phyloP scores from a whole-genome alignment of 2,113 vertebrate species.

The Hyperopisus bebe region DNA sequence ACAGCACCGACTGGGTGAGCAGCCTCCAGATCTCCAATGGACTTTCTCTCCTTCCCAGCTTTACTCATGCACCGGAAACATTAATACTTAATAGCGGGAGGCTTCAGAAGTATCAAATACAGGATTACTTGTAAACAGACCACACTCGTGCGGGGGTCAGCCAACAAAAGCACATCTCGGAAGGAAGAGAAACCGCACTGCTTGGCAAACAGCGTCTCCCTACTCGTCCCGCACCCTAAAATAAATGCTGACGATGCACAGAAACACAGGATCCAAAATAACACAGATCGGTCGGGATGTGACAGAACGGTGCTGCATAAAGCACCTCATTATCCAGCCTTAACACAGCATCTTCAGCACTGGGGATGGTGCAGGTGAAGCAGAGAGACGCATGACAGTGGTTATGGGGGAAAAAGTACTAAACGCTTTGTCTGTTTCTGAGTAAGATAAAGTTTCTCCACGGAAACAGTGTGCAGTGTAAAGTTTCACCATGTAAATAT shows the following conservation, averaged over 20 bases:
- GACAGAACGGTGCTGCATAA: not conserved
- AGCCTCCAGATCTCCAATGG: not conserved
- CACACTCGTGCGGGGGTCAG: not conserved
- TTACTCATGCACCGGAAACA: not conserved
- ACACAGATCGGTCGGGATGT: not conserved
- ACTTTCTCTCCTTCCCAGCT: not conserved
- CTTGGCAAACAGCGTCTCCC: not conserved
- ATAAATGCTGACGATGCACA: not conserved
- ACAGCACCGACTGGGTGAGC: not conserved
- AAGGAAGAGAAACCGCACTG: not conserved
- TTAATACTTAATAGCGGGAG: not conserved
- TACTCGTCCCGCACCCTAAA: not conserved
- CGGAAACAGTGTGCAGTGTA: not conserved
- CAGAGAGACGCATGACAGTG: not conserved
- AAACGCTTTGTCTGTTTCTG: not conserved
- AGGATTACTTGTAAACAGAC: not conserved
- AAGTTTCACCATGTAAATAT: not conserved
- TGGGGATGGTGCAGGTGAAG: not conserved
- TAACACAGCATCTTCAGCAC: not conserved
- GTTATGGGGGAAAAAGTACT: not conserved
- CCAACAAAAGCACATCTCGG: not conserved
- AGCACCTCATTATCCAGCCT: not conserved
- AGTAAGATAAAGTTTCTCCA: not conserved
- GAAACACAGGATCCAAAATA: not conserved
- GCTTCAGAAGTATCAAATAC: not conserved